Evolutionary conservation across 2,888 invertebrate species (phyloP).

Genomic region (Platycnemis pennipes): DNA sequence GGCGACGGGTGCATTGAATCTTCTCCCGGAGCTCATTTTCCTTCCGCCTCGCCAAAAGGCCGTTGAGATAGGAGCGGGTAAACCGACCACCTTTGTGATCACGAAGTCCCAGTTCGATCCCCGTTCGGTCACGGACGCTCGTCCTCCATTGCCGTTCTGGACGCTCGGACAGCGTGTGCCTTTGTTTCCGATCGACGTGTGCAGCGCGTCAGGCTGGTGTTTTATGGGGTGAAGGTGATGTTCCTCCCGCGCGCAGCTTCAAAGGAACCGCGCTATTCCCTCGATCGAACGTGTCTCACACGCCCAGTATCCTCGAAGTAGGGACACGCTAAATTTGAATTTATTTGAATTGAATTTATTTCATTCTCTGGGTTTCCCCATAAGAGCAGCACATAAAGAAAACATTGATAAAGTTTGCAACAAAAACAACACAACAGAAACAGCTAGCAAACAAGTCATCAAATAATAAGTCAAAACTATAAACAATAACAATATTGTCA

Average conservation of each 20-base stretch:
- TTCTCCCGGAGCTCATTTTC: neutral
- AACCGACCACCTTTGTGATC: neutral
- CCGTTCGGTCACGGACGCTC: neutral
- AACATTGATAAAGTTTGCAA: no score
- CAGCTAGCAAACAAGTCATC: no score
- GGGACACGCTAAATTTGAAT: no score
- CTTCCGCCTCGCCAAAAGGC: neutral
- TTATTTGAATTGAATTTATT: no score
- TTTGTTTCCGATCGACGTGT: neutral
- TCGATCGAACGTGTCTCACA: neutral
- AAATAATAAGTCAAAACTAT: no score
- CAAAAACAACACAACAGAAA: no score
- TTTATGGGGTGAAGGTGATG: neutral
- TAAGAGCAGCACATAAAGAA: no score
- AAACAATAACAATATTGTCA: no score
- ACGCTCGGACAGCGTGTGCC: neutral
- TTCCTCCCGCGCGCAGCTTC: neutral
- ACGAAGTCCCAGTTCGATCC: slow-evolving; percentile 50
- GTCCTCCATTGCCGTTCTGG: neutral
- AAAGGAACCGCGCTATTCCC: neutral
- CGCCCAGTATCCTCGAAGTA: no score
- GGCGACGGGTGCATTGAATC: neutral
- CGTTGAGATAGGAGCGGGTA: neutral
- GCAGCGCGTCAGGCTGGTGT: neutral
- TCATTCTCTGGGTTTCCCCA: no score